Percentiles rank a stretch among this genome's conserved stretches.
phyloP scores from a whole-genome alignment of 2,113 vertebrate species.

The Felis chaus region DNA sequence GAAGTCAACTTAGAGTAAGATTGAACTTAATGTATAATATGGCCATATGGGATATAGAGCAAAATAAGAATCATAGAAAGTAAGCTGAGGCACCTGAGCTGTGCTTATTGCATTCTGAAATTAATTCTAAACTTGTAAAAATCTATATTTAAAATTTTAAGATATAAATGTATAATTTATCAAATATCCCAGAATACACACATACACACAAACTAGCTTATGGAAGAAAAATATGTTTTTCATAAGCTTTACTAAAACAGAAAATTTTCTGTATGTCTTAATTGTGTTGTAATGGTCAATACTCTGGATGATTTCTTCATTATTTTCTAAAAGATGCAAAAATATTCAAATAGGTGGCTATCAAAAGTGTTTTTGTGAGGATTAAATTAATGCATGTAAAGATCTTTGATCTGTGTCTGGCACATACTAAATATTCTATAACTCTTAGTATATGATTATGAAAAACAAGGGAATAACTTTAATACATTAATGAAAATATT shows the following conservation, averaged over 20 bases:
- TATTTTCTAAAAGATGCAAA: not conserved
- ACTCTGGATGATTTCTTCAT: not conserved
- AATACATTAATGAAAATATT: not conserved
- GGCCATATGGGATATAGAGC: not conserved
- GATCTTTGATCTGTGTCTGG: not conserved
- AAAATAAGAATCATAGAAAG: not conserved
- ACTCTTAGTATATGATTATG: not conserved
- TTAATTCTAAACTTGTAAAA: not conserved
- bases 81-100: not conserved
- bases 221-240: not conserved
- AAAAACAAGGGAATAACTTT: not conserved
- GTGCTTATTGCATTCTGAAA: not conserved
- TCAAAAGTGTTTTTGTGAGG: not conserved
- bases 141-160: not conserved
- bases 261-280: not conserved
- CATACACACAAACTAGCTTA: not conserved
- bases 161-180: not conserved
- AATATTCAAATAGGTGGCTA: not conserved
- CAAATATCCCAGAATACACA: not conserved
- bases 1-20: not conserved
- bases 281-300: not conserved
- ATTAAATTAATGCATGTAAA: not conserved
- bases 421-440: not conserved
- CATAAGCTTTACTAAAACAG: not conserved
- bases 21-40: not conserved